Percentiles rank a stretch among this genome's conserved stretches.
These are phyloP conservation scores for Sarcophaga subvicina DNA, from an alignment of 2,888 invertebrate genomes.

Conservation along the genomic window DNA sequence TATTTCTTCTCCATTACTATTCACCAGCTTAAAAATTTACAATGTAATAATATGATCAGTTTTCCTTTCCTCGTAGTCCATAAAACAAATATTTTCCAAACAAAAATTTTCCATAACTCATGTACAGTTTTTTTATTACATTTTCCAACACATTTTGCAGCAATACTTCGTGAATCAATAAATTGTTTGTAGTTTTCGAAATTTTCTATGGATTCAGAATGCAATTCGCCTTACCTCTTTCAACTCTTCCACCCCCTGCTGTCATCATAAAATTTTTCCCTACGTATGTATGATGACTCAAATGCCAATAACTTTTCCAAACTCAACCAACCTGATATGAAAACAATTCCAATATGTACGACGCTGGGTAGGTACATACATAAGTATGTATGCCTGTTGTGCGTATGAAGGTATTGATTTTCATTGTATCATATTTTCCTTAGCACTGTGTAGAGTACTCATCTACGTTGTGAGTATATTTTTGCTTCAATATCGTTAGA, in stretches of 20 bases:
- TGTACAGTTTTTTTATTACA: neutral
- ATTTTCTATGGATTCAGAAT: conserved; percentile 55
- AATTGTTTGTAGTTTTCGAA: conserved; percentile 8
- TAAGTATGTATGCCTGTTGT: neutral
- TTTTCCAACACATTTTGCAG: neutral
- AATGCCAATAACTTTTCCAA: conserved; percentile 28
- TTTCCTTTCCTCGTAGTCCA: no score
- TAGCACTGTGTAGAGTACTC: neutral
- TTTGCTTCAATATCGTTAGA: neutral
- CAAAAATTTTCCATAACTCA: no score
- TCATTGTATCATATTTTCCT: conserved; percentile 35
- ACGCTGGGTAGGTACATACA: no score
- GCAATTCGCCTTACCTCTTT: conserved; percentile 4
- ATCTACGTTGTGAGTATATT: no score
- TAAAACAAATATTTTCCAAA: no score
- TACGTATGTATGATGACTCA: neutral
- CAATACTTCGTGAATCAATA: neutral
- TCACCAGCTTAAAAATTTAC: no score
- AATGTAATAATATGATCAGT: no score
- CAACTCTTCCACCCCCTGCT: neutral
- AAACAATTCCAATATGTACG: neutral
- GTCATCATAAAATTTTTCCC: neutral
- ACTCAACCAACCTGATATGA: neutral
- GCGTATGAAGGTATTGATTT: conserved; percentile 40
- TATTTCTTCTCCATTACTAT: no score